Conservation (phyloP, 2,113 vertebrate genomes). For the Mirza zaza region DNA sequence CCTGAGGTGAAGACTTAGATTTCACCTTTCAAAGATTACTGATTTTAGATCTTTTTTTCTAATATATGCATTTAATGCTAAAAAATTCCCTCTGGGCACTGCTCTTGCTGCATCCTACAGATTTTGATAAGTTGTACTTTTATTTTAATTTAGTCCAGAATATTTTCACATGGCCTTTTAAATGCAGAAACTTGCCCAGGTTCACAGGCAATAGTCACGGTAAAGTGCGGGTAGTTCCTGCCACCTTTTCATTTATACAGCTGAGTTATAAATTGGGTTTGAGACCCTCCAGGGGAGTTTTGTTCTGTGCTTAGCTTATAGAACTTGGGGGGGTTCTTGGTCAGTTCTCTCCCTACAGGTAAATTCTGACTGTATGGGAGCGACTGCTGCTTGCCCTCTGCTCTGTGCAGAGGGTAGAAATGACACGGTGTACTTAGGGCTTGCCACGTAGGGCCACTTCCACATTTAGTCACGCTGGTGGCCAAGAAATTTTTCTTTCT, state of each 20-base stretch:
- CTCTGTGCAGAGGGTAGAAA: neutral
- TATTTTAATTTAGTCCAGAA: neutral
- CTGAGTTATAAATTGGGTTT: neutral
- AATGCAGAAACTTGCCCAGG: neutral
- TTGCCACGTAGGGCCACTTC: neutral
- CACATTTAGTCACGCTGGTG: too few species aligned
- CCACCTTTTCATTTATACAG: neutral
- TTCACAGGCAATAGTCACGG: neutral
- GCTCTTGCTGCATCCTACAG: neutral
- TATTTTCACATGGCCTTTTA: neutral
- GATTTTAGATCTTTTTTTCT: neutral
- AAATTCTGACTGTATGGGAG: too few species aligned
- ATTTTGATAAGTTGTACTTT: neutral
- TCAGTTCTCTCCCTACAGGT: neutral
- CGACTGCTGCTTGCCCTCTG: neutral
- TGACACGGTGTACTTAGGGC: fast-evolving
- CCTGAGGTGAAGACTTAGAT: neutral
- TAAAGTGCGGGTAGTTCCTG: neutral
- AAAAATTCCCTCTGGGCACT: neutral
- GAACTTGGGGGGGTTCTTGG: neutral
- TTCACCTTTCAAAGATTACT: neutral
- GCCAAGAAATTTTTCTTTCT: neutral
- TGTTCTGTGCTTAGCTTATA: neutral
- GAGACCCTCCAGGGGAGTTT: neutral
- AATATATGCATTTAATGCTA: neutral